These are phyloP conservation scores for Mythimna pallens DNA, from an alignment of 2,888 invertebrate genomes.

Conservation along the genomic window DNA sequence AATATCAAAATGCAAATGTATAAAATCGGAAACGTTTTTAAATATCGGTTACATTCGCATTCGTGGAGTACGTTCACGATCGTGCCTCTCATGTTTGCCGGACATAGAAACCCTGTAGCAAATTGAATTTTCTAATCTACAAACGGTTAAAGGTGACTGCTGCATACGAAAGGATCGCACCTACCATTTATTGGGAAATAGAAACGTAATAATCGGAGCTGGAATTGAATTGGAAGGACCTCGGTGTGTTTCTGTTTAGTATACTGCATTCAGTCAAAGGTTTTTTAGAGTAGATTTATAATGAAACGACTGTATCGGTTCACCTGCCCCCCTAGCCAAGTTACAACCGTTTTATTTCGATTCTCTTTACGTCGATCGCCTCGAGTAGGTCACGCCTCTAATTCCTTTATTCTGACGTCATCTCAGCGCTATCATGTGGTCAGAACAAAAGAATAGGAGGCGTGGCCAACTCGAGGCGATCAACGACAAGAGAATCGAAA, in stretches of 20 bases:
- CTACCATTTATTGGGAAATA: conserved; percentile 43
- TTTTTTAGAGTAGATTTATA: too few species aligned
- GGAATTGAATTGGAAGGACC: conserved; percentile 30
- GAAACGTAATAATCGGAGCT: conserved; percentile 34
- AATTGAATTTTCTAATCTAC: conserved; percentile 63
- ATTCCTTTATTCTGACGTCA: too few species aligned
- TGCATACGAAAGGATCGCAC: conserved; percentile 50
- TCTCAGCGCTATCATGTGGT: too few species aligned
- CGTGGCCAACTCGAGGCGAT: too few species aligned
- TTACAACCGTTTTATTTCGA: too few species aligned
- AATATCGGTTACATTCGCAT: conserved; percentile 43
- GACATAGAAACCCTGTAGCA: conserved; percentile 31
- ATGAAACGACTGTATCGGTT: too few species aligned
- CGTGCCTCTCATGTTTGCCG: conserved; percentile 48
- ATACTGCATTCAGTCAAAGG: too few species aligned
- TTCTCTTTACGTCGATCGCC: too few species aligned
- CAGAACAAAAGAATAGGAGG: too few species aligned
- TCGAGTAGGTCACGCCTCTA: too few species aligned
- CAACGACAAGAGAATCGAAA: too few species aligned
- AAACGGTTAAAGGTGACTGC: conserved; percentile 55
- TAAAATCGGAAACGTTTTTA: conserved; percentile 40
- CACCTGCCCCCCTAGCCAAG: too few species aligned
- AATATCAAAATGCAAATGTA: conserved; percentile 40
- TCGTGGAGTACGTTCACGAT: conserved; percentile 11
- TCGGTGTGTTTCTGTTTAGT: background rate